Base-by-base conservation (phyloP, 2,888 invertebrate genomes). In the Lepas anatifera region DNA sequence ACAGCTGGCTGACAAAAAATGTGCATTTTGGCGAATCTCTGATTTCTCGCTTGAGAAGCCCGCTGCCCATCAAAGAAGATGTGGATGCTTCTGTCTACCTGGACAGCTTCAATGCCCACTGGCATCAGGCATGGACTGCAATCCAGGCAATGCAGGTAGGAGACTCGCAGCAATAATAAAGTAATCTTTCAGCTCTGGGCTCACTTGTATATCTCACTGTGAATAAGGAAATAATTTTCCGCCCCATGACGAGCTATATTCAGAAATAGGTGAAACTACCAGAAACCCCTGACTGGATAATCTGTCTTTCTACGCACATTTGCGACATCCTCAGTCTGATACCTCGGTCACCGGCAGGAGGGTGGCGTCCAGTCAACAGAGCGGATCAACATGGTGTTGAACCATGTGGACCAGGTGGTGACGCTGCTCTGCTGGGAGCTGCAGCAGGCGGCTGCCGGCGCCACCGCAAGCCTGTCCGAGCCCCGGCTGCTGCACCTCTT, bases 71-170 rank as follows among this genome's bases (percentile, higher is more conserved):
- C 18, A 58, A 32, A 16, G 58, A 29, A 18, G 71, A 73, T 50
- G 74, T 74, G 32, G 92, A 92, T 81, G 90, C 92, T 0, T 88
- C 90, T 69, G 95, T 94, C 10, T 94, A 93, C 80, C 91, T 90
- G 78, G 92, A 90, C 80, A 94, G 94, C 77, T 95, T 95, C 81
- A 89, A 89, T 79, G 91, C 91, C 79, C 95, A 95, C 79, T 95
- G 95, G 94, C 90, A 92, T 77, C 95, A 95, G 79, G 91, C 90
- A 2, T 82, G 87, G 76, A 91, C 92, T 74, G 91, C 94, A 71
- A 92, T 95, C 75, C 82, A 85, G 74, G 85, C 87, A 75, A 87
- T 87, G 52, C 85, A 88, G 82, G 88, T 87, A 77, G 77, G 77
- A 67, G 70, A 2, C 8, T 48, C 25, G 3, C 29, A 25, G 29